Conservation (phyloP, 1,140 invertebrate genomes). For the Sweltsa coloradensis region DNA sequence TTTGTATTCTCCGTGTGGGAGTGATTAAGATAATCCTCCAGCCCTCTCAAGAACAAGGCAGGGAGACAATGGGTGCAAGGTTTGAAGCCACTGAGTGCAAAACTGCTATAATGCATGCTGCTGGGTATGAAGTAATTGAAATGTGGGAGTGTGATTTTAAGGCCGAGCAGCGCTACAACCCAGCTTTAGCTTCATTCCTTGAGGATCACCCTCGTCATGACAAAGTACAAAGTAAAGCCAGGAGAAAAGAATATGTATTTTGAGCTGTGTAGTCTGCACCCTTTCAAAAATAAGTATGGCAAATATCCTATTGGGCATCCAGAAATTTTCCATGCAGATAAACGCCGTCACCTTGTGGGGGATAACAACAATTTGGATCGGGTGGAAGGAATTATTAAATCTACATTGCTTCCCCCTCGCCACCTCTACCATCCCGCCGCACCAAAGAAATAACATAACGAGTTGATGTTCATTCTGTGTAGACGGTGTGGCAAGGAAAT, state of each 20-base stretch:
- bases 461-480: no score
- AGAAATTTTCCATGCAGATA: background rate
- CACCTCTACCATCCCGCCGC: no score
- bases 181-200: background rate
- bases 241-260: background rate
- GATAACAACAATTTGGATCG: no score
- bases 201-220: no score
- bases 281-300: background rate
- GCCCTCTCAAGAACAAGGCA: conserved; percentile 5
- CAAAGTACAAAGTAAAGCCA: background rate
- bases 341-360: no score
- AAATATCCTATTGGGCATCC: no score
- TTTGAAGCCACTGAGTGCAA: conserved; percentile 5
- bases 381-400: no score
- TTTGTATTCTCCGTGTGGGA: conserved; percentile 1
- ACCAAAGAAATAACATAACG: no score
- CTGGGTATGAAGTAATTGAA: background rate
- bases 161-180: background rate
- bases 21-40: no score
- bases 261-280: background rate
- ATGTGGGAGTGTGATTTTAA: background rate
- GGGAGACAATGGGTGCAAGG: background rate
- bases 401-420: no score
- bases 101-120: background rate
- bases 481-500: no score